A percentile compares a stretch with the other conserved stretches of the same genome.
phyloP scores from a whole-genome alignment of 2,797 vertebrate genomes.

The Sylvilagus floridanus region DNA sequence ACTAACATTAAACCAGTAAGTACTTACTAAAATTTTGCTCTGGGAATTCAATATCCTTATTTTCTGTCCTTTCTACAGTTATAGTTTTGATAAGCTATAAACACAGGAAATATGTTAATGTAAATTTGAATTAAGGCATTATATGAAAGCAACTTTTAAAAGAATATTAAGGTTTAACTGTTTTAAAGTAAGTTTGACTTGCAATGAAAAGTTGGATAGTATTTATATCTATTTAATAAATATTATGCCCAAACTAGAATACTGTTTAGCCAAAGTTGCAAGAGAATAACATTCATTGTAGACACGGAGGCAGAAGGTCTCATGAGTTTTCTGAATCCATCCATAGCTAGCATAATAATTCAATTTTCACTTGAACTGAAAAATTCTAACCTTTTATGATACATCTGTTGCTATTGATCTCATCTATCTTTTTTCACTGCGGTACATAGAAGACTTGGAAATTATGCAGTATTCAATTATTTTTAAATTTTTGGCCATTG shows the following conservation, averaged over 20 bases:
- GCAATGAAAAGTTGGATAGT: constrained; percentile 47
- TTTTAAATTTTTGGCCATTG: background rate
- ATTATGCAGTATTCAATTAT: background rate
- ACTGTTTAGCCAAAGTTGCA: constrained; percentile 55
- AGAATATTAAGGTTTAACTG: constrained; percentile 51
- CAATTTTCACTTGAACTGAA: background rate
- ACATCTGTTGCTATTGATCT: background rate
- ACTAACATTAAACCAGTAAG: constrained; percentile 55
- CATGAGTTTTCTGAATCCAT: background rate
- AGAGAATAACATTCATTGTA: constrained; percentile 20
- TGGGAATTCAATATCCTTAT: constrained; percentile 70
- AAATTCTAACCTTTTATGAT: background rate
- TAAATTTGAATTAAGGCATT: constrained; percentile 25
- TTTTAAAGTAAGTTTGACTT: constrained; percentile 66
- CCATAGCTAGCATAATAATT: background rate
- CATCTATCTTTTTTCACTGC: background rate
- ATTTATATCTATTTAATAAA: constrained; percentile 42
- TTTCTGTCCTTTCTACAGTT: constrained; percentile 77
- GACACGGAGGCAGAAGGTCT: background rate
- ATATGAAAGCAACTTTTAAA: constrained; percentile 33
- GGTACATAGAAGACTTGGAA: background rate
- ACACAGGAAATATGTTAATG: constrained; percentile 50
- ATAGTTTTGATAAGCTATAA: constrained; percentile 85
- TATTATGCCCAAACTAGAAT: background rate
- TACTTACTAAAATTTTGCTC: constrained; percentile 88